phyloP scores from a whole-genome alignment of 2,797 vertebrate genomes.

The Schizopygopsis malacanthus region DNA sequence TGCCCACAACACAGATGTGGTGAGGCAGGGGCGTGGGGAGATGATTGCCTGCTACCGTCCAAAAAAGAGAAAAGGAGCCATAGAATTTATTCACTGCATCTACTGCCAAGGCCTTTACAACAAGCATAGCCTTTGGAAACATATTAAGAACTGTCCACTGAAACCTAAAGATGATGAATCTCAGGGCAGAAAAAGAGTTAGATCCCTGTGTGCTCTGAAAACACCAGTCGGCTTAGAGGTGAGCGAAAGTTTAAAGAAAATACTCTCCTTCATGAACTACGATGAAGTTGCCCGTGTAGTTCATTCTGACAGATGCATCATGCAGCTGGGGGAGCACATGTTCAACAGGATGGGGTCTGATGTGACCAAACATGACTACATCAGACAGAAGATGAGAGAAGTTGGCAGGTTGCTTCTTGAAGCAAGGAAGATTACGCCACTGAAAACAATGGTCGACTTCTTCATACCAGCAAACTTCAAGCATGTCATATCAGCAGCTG shows the following conservation, averaged over 20 bases:
- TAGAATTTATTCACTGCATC: no score
- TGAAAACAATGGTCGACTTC: constrained; percentile 57
- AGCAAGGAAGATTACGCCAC: constrained; percentile 51
- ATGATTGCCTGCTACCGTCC: no score
- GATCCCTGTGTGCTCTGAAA: no score
- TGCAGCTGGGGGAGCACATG: constrained; percentile 1
- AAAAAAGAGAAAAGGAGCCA: no score
- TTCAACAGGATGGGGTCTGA: constrained; percentile 18
- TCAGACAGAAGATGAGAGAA: constrained; percentile 59
- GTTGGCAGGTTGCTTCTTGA: constrained; percentile 52
- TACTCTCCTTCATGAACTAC: constrained; percentile 27
- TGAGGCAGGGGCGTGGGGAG: no score
- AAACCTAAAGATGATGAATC: no score
- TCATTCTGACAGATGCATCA: not conserved
- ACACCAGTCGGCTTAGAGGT: not conserved
- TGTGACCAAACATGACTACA: constrained; percentile 38
- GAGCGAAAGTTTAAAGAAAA: constrained; percentile 24
- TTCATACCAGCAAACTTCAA: constrained; percentile 56
- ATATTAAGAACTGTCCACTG: no score
- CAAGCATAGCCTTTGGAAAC: no score
- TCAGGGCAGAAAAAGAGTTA: no score
- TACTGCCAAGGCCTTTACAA: no score
- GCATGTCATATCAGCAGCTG: constrained; percentile 40
- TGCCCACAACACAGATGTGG: no score
- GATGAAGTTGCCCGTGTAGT: constrained; percentile 20